Conservation (phyloP, 2,113 vertebrate species). For the Hippocampus abdominalis region DNA sequence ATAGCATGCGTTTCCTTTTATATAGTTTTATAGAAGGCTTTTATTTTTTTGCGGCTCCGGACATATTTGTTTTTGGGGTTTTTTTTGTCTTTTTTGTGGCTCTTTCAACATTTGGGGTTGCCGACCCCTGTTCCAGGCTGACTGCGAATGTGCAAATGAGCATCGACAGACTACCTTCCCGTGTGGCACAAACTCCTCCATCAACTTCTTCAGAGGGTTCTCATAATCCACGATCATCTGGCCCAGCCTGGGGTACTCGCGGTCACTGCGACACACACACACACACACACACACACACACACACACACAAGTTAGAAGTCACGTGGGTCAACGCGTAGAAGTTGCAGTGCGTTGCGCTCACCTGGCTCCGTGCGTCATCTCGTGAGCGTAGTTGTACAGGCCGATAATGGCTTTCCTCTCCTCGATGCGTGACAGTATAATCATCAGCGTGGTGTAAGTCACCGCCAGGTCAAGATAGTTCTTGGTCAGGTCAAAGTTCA, state of each 20-base stretch:
- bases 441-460: constrained; percentile 97
- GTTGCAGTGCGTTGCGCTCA: constrained; percentile 44
- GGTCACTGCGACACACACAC: constrained; percentile 76
- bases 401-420: constrained; percentile 98
- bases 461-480: constrained; percentile 98
- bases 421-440: constrained; percentile 93
- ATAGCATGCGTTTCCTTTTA: no score
- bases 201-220: constrained; percentile 98
- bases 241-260: constrained; percentile 94
- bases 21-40: no score
- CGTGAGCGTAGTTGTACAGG: constrained; percentile 96
- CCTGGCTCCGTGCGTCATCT: constrained; percentile 98
- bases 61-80: no score
- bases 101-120: no score
- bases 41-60: no score
- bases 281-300: background rate
- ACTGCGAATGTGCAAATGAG: background rate
- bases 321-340: background rate
- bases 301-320: background rate
- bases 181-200: constrained; percentile 99
- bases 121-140: no score
- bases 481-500: constrained; percentile 98
- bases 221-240: constrained; percentile 99
- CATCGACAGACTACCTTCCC: constrained; percentile 81
- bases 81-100: no score